These are phyloP conservation scores for Drosophila mulleri DNA, from an alignment of 2,888 invertebrate species.

Conservation along the genomic window DNA sequence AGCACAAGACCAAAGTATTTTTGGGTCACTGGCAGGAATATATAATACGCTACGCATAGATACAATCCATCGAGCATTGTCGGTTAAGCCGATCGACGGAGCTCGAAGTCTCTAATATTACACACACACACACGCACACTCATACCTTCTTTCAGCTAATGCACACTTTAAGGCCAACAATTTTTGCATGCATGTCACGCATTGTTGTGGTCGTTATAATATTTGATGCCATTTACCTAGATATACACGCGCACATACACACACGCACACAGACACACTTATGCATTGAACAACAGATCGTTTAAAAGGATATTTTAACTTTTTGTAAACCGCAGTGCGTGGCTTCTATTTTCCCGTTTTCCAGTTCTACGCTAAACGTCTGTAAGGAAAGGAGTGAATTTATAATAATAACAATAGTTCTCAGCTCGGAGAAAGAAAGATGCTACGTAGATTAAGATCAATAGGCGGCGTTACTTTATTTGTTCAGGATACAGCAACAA, in stretches of 20 bases:
- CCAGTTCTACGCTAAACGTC: slow-evolving; percentile 22
- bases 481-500: no score
- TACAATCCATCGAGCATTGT: no score
- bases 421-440: no score
- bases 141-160: slow-evolving; percentile 35
- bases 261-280: background rate
- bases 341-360: background rate
- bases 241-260: slow-evolving; percentile 1
- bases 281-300: slow-evolving; percentile 32
- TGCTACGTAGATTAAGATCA: no score
- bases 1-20: no score
- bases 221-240: slow-evolving; percentile 58
- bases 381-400: background rate
- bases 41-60: no score
- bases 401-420: slow-evolving; percentile 1
- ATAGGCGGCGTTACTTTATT: no score
- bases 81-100: no score
- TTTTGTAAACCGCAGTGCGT: slow-evolving; percentile 27
- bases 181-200: slow-evolving; percentile 61
- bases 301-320: slow-evolving; percentile 63
- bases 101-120: no score
- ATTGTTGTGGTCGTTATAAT: slow-evolving; percentile 71
- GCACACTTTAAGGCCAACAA: slow-evolving; percentile 43
- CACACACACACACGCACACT: slow-evolving; percentile 8
- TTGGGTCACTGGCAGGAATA: no score